Base-by-base conservation (phyloP, 2,888 invertebrate genomes). In the Diadegma fenestrale region DNA sequence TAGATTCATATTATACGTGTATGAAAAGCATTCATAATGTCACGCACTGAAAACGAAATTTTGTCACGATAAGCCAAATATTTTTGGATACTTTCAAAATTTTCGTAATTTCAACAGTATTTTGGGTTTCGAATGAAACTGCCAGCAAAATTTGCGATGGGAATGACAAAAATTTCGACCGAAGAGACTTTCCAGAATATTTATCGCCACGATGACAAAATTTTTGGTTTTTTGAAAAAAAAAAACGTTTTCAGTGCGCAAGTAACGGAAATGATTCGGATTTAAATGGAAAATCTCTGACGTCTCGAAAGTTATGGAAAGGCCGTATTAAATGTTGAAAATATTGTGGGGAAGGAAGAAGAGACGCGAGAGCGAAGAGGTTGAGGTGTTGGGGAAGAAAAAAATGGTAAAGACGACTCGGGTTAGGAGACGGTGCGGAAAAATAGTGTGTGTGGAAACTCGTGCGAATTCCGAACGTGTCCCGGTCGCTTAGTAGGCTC, bases 381-480 rank as follows among this genome's bases (percentile, higher is more conserved):
- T 8, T 12, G 64, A 37, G 22, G 72, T 37, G 22, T 54, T 22
- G 71, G 41, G 30, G 51, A 45, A 61, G 30, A 63, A 54, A 69
- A 85, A 82, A 85, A 71, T 82, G 75, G 54, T 76, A 76, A 69
- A 80, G 41, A 82, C 76, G 26, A 58, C 71, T 76, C 71, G 80
- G 80, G 58, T 85, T 80, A 80, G 64, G 76, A 22, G 41, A n/a
- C 43, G 80, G 51, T 48, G 80, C 61, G 82, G 79, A 77, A 82
- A 85, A 72, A 80, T 80, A 81, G 66, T 78, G 48, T n/a, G n/a
- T n/a, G 41, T 37, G 84, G 84, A 77, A 80, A 66, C 73, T 78
- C 77, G 69, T 73, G 43, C 78, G 73, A 73, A 85, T 85, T 78
- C 69, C 78, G 63, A 81, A 81, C 80, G 80, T 76, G 84, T 80